Percentiles rank a stretch among this genome's conserved stretches.
Evolutionary conservation across 2,888 invertebrate genomes (phyloP).

Genomic region (Chloroclystis v-ata): DNA sequence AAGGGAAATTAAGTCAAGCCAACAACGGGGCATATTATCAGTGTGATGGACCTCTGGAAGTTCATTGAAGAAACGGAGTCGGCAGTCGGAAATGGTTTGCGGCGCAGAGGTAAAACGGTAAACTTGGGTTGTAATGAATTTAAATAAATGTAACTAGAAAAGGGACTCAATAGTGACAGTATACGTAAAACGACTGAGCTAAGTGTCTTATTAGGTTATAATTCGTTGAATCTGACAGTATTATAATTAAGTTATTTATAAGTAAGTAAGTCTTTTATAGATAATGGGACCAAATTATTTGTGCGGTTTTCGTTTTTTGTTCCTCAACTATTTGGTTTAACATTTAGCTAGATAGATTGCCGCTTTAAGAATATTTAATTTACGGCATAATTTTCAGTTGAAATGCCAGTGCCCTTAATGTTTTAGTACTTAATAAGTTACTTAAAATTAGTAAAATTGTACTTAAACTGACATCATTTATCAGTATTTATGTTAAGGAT

Average conservation of each 20-base stretch:
- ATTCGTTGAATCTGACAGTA: constrained; percentile 56
- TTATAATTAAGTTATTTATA: constrained; percentile 63
- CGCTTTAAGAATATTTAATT: background rate
- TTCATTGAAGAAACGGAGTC: background rate
- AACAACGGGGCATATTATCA: background rate
- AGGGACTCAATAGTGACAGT: constrained; percentile 23
- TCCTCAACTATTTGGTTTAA: constrained; percentile 52
- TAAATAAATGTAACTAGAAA: constrained; percentile 10
- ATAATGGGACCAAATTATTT: constrained; percentile 69
- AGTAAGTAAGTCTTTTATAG: constrained; percentile 36
- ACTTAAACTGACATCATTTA: constrained; percentile 37
- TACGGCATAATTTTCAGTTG: background rate
- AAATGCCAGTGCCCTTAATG: too few relatives aligned
- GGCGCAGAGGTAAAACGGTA: constrained; percentile 8
- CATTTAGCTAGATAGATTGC: constrained; percentile 10
- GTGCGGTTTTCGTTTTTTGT: constrained; percentile 51
- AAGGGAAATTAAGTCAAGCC: background rate
- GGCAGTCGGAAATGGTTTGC: background rate
- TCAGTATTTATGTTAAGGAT: constrained; percentile 46
- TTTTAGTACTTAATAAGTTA: too few relatives aligned
- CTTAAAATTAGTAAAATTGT: background rate
- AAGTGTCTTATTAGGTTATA: constrained; percentile 35
- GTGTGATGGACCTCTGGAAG: background rate
- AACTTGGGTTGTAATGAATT: background rate
- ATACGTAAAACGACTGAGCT: constrained; percentile 34